Base-by-base conservation (phyloP, 1,140 invertebrate genomes). In the Apis mellifera region DNA sequence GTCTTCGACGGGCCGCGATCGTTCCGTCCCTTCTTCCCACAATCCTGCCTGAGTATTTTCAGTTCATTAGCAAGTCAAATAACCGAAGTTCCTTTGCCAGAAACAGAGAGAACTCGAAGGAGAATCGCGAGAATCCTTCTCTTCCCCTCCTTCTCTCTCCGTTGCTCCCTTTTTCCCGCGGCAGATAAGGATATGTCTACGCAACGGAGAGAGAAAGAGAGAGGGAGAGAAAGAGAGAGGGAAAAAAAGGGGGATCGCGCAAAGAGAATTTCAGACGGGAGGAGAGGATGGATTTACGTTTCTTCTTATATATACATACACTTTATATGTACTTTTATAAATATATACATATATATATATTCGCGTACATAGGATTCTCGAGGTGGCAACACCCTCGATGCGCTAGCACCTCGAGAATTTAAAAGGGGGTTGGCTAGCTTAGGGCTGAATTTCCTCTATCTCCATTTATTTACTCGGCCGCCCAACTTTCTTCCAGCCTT, bases 11-110 rank as follows among this genome's bases (percentile, higher is more conserved):
- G 48, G 26, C 57, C 57, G 23, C 48, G 77, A 72, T 70, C 48
- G 76, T 76, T 60, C 73, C 12, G 73, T 68, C 48, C n/a, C 60
- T 68, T 48, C 26, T 82, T 69, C 55, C 76, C 73, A 76, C 87
- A 91, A 91, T 90, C 88, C 86, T 84, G 65, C 48, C 68, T 42
- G 85, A 87, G 89, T 91, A 91, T 91, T 86, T 84, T 78, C 76
- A 71, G 77, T 89, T 82, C 82, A 92, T 92, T 92, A 92, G 90
- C 90, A 91, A 91, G 90, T 91, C 90, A 91, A 88, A 92, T 91
- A 90, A 86, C 82, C 77, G 66, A 87, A 83, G 89, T 84, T 91
- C 84, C 83, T 86, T 42, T 78, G 55, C 57, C 64, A 77, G 83
- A 84, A 84, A 83, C 82, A 82, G 69, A 89, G 69, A 89, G 84